These are phyloP conservation scores for Himalopsyche kuldschensis DNA, from an alignment of 2,888 invertebrate species.

Conservation along the genomic window DNA sequence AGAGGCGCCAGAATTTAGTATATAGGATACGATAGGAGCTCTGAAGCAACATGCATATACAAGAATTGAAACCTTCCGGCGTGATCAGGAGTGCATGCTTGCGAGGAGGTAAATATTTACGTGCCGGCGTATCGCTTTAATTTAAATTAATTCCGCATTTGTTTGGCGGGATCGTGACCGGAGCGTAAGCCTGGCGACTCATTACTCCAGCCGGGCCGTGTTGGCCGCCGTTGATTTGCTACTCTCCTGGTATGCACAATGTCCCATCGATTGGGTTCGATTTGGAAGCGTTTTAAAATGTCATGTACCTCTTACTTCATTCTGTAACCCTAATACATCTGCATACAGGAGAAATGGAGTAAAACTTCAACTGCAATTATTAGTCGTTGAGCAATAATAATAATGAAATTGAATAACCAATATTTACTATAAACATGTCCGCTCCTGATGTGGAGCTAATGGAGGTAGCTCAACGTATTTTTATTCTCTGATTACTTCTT, in stretches of 20 bases:
- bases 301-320: slow-evolving; percentile 5
- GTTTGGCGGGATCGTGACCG: slow-evolving; percentile 34
- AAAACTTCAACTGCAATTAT: no score
- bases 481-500: no score
- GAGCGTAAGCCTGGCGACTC: slow-evolving; percentile 25
- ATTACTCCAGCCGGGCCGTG: slow-evolving; percentile 23
- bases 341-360: no score
- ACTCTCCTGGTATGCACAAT: slow-evolving; percentile 13
- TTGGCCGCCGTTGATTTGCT: slow-evolving; percentile 26
- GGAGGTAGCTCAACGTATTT: no score
- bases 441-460: no score
- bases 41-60: neutral
- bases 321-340: neutral
- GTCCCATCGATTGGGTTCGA: slow-evolving; percentile 6
- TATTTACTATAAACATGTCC: no score
- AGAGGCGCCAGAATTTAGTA: neutral
- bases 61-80: slow-evolving; percentile 11
- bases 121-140: slow-evolving; percentile 31
- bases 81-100: slow-evolving; percentile 20
- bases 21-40: neutral
- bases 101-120: slow-evolving; percentile 23
- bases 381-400: no score
- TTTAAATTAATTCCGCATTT: slow-evolving; percentile 39
- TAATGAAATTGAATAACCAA: no score
- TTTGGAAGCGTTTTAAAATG: slow-evolving; percentile 17